Base-by-base conservation (phyloP, 2,113 vertebrate genomes). In the Oxyura jamaicensis region DNA sequence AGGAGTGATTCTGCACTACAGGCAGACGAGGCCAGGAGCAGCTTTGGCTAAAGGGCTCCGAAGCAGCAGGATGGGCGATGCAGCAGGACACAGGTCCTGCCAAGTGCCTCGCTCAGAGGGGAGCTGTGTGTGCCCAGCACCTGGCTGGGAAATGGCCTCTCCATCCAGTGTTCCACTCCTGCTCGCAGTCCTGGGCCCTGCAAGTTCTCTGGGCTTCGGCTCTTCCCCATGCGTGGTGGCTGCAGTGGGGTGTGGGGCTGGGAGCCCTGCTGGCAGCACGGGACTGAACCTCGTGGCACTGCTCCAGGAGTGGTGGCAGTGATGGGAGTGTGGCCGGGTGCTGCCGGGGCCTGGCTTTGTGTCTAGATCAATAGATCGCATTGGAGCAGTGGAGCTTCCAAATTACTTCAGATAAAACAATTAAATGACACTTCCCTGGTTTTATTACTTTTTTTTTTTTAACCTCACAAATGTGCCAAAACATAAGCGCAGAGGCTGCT, bases 401-500 rank as follows among this genome's bases (percentile, higher is more conserved):
- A 72, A 95, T 94, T 92, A 80, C 87, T 93, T 90, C 92, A 88
- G 91, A 80, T 96, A 50, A 95, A 97, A 94, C 96, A 94, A 96
- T 95, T 96, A 97, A 97, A 89, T 95, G 92, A 93, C 95, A 94
- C 92, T 97, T 97, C 83, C 84, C 58, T 42, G 65, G 65, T n/a
- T 95, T 95, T 95, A 96, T 94, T 86, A 69, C 77, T 66, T 60
- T 71, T 86, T 85, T 88, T 88, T 82, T 79, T 89, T 79, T 71
- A 75, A 88, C 84, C 89, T 95, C 79, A 48, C 52, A 35, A 95
- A 86, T 95, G 93, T 96, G 95, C 95, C 96, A 95, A 73, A 91
- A 96, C 82, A 83, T 69, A 67, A 97, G 94, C 72, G 62, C 71
- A 63, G 92, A 72, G 91, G 68, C 86, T 94, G 69, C 91, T 94